phyloP scores from a whole-genome alignment of 2,113 vertebrate species.

The Apodemus sylvaticus region DNA sequence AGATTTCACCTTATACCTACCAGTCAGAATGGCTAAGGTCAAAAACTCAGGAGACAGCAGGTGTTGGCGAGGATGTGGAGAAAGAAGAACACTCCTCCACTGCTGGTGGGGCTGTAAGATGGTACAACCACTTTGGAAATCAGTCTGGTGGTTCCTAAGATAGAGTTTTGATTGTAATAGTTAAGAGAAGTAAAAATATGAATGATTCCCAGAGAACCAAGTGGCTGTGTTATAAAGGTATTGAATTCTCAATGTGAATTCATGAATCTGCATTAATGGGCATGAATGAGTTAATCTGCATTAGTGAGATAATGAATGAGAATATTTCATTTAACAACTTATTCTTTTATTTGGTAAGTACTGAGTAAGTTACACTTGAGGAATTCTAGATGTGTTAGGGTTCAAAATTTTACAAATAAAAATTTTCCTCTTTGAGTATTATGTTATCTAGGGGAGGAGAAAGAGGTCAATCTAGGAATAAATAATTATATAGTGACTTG shows the following conservation, averaged over 20 bases:
- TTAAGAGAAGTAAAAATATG: neutral
- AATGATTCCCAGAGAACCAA: neutral
- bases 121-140: no score
- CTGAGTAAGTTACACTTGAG: neutral
- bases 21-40: no score
- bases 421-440: accelerated
- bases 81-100: no score
- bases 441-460: neutral
- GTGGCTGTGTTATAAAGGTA: neutral
- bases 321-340: neutral
- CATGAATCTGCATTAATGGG: neutral
- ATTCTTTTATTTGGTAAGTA: neutral
- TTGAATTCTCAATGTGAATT: neutral
- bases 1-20: no score
- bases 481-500: neutral
- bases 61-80: no score
- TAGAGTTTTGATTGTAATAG: neutral
- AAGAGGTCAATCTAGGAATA: neutral
- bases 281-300: neutral
- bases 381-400: neutral
- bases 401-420: neutral
- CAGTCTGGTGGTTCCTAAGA: no score
- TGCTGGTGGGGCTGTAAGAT: no score
- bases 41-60: no score
- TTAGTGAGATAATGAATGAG: neutral